phyloP scores from a whole-genome alignment of 2,888 invertebrate species.

The Microdon myrmicae region DNA sequence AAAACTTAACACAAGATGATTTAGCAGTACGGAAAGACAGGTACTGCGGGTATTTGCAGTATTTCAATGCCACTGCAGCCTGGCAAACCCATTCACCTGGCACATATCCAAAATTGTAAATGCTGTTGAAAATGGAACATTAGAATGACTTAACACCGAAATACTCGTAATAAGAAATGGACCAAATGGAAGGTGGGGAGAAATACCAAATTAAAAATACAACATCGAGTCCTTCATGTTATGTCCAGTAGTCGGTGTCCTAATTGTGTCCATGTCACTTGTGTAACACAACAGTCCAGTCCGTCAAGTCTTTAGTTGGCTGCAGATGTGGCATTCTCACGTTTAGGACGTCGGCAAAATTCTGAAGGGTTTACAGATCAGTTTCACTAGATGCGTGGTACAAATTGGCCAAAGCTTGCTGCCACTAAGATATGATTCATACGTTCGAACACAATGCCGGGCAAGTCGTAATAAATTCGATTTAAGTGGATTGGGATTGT shows the following conservation, averaged over 20 bases:
- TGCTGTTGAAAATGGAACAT: constrained; percentile 16
- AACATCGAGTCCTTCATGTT: constrained; percentile 17
- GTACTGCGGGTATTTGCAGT: constrained; percentile 1
- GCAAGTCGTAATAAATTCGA: constrained; percentile 2
- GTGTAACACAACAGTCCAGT: too few relatives aligned
- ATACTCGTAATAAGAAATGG: too few relatives aligned
- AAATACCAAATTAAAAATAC: constrained; percentile 46
- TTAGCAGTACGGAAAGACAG: constrained; percentile 18
- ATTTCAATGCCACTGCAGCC: constrained; percentile 15
- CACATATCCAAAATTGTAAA: constrained; percentile 39
- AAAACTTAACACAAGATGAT: constrained; percentile 35
- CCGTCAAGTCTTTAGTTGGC: too few relatives aligned
- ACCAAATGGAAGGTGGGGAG: constrained; percentile 18
- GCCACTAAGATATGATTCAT: constrained; percentile 24
- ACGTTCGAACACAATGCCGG: constrained; percentile 19
- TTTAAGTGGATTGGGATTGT: constrained; percentile 30
- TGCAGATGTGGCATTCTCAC: too few relatives aligned
- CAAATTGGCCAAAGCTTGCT: too few relatives aligned
- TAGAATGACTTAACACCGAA: constrained; percentile 21
- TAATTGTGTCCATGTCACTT: neutral
- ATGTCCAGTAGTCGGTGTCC: neutral
- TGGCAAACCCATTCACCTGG: constrained; percentile 36
- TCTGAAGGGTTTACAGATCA: too few relatives aligned
- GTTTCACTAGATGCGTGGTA: too few relatives aligned
- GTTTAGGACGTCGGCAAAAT: too few relatives aligned